These are phyloP conservation scores for Philaethria dido DNA, from an alignment of 2,888 invertebrate genomes.

Conservation along the genomic window DNA sequence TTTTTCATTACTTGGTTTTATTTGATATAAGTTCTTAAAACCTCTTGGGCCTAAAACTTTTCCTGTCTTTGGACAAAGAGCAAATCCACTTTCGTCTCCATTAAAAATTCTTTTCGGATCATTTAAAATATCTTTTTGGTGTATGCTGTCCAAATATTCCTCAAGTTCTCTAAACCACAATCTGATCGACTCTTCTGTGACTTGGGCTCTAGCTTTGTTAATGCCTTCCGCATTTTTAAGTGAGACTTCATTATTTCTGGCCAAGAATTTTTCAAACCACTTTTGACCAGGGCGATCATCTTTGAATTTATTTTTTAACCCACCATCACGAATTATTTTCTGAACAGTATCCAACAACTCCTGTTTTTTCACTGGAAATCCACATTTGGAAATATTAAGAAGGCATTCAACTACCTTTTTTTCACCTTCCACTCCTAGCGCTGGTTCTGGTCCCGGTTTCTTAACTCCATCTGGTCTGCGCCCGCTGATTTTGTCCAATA, in stretches of 20 bases:
- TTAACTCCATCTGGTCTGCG: slow-evolving; percentile 43
- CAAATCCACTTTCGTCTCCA: slow-evolving; percentile 50
- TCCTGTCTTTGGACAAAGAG: slow-evolving; percentile 48
- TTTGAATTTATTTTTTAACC: slow-evolving; percentile 35
- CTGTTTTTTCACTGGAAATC: slow-evolving; percentile 52
- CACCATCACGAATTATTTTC: slow-evolving; percentile 29
- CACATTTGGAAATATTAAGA: slow-evolving; percentile 50
- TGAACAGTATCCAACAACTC: slow-evolving; percentile 49
- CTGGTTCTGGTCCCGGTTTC: slow-evolving; percentile 48
- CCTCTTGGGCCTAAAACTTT: slow-evolving; percentile 52
- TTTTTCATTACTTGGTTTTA: slow-evolving; percentile 48
- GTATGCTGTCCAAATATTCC: slow-evolving; percentile 44
- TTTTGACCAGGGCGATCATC: slow-evolving; percentile 45
- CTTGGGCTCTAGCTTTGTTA: slow-evolving; percentile 50
- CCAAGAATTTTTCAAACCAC: slow-evolving; percentile 52
- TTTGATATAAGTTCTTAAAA: slow-evolving; percentile 46
- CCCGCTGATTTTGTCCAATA: slow-evolving; percentile 44
- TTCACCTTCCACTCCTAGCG: slow-evolving; percentile 47
- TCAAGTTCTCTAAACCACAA: slow-evolving; percentile 52
- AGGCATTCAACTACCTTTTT: slow-evolving; percentile 50
- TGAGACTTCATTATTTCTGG: slow-evolving; percentile 43
- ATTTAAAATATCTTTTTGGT: slow-evolving; percentile 47
- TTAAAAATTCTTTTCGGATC: slow-evolving; percentile 50
- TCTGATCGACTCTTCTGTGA: slow-evolving; percentile 51
- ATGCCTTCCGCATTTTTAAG: slow-evolving; percentile 48